Evolutionary conservation across 2,888 invertebrate species (phyloP).

Genomic region (Acanthosepion esculentum): DNA sequence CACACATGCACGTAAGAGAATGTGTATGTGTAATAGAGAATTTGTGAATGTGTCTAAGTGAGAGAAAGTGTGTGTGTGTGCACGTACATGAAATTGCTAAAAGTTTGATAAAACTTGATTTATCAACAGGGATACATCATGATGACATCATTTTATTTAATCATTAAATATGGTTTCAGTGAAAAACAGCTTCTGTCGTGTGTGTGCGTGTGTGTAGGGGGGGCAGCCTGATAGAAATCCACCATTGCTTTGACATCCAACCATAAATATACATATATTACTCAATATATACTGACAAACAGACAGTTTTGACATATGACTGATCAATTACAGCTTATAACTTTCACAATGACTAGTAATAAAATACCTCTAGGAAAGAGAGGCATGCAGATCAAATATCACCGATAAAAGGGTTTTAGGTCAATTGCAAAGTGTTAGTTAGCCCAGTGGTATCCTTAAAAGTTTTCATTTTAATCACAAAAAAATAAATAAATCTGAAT

Average conservation of each 20-base stretch:
- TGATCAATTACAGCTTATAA: not conserved
- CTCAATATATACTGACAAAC: not conserved
- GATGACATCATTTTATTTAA: not conserved
- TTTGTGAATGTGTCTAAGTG: too few relatives aligned
- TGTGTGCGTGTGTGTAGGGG: not conserved
- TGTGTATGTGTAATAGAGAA: too few relatives aligned
- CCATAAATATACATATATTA: not conserved
- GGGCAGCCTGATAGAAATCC: not conserved
- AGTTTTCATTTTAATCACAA: not conserved
- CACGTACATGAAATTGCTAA: too few relatives aligned
- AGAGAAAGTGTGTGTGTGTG: too few relatives aligned
- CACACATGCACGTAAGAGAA: too few relatives aligned
- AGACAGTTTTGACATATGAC: not conserved
- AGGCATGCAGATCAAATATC: not conserved
- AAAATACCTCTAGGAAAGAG: not conserved
- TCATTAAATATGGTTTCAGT: not conserved
- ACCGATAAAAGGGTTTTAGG: not conserved
- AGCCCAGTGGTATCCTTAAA: not conserved
- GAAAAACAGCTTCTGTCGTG: too few relatives aligned
- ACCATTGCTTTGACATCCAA: not conserved
- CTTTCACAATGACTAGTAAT: slow-evolving; percentile 9
- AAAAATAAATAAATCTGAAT: not conserved
- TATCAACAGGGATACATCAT: not conserved
- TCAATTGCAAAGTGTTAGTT: not conserved
- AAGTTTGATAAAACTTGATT: not conserved